Evolutionary conservation across 1,140 invertebrate genomes (phyloP), one percentile per base, ranked within the genome.

Genomic region (Leptoteleia sp.): DNA sequence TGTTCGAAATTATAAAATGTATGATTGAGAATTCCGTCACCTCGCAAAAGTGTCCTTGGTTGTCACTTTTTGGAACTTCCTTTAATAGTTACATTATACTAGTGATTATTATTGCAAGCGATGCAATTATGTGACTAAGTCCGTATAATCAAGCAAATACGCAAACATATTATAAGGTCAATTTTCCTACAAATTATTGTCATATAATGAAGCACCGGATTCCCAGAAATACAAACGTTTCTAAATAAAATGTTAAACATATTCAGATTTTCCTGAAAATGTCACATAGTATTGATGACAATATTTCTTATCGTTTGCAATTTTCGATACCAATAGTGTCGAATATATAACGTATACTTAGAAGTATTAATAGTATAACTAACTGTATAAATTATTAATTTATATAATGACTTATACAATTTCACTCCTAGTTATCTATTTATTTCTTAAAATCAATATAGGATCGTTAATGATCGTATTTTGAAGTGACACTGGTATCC

Each of bases 51-150:
- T 25, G 65, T 48, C 77, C 77, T 79, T 79, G 57, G 40, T 42
- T 40, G 59, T 79, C 43, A 76, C 57, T 75, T 79, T 79, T 79
- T 71, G 77, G 70, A 71, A 70, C 71, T 72, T 72, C 68, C 76
- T 73, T 68, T 62, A 38, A 71, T 59, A 71, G 54, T 42, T 48
- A 15, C 43, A 75, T 68, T 75, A 65, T 61, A 27, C 19, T 12
- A 47, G 33, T 54, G 61, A 78, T 78, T 57, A 75, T 75, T 43
- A 70, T 65, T 48, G 35, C 62, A 59, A 68, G 48, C 67, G 43
- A 35, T 48, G 78, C 67, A 80, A 80, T 80, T 80, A 76, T 80
- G 54, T 80, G 78, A 80, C 72, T 80, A 80, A 80, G 38, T 72
- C 72, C 27, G 47, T 59, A 55, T 59, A 76, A 80, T 80, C 67